Percentiles rank a stretch among this genome's conserved stretches.
Conservation (phyloP, 2,113 vertebrate species). For the Ranitomeya variabilis region DNA sequence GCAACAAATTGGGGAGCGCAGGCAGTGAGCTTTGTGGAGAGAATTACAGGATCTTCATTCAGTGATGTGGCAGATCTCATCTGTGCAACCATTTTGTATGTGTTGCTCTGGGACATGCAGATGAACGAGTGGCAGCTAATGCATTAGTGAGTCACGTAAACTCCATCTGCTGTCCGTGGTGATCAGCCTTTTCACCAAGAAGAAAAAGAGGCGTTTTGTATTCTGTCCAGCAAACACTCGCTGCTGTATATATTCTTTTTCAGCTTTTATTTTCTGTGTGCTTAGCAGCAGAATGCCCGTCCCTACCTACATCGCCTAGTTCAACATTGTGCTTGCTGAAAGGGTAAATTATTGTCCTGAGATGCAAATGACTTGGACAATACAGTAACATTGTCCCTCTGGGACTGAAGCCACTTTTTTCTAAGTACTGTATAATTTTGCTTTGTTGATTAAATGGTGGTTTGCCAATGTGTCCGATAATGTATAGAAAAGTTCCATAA, state of each 20-base stretch:
- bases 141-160: slow-evolving; percentile 56
- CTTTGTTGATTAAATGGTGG: background rate
- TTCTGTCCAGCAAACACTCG: slow-evolving; percentile 43
- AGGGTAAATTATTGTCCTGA: background rate
- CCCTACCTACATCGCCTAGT: background rate
- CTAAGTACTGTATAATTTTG: slow-evolving; percentile 17
- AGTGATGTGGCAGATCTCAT: slow-evolving; percentile 49
- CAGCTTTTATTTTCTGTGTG: slow-evolving; percentile 31
- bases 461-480: background rate
- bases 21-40: slow-evolving; percentile 16
- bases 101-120: slow-evolving; percentile 56
- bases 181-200: slow-evolving; percentile 49
- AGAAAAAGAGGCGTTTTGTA: slow-evolving; percentile 51
- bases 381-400: background rate
- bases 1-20: slow-evolving; percentile 16
- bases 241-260: slow-evolving; percentile 36
- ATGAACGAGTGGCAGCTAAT: slow-evolving; percentile 54
- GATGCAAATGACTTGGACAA: background rate
- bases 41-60: slow-evolving; percentile 21
- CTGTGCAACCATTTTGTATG: slow-evolving; percentile 48
- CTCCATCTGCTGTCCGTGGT: slow-evolving; percentile 53
- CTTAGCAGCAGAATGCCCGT: background rate
- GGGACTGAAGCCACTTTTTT: background rate
- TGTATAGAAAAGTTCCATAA: background rate
- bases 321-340: background rate